These are phyloP conservation scores for Mycetomoellerius zeteki DNA, from an alignment of 1,140 invertebrate genomes.

Conservation along the genomic window DNA sequence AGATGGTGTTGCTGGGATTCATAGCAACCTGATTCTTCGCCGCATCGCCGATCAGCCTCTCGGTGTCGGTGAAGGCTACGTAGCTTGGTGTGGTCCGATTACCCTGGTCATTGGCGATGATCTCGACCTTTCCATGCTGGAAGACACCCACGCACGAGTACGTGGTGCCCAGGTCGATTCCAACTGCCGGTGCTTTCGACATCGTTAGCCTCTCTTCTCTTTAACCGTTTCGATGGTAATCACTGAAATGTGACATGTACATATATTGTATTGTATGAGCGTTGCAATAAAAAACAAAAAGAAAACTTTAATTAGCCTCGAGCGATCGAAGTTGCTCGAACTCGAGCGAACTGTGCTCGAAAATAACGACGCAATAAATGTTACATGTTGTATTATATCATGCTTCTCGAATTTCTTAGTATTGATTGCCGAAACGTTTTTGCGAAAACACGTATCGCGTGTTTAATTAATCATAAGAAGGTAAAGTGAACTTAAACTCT, in stretches of 20 bases:
- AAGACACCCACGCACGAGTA: slow-evolving; percentile 94
- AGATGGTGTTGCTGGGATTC: slow-evolving; percentile 93
- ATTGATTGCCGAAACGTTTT: neutral
- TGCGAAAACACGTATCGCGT: neutral
- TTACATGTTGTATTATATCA: neutral
- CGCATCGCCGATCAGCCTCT: slow-evolving; percentile 95
- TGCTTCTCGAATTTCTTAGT: neutral
- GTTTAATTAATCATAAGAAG: too few relatives aligned
- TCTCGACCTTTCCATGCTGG: slow-evolving; percentile 95
- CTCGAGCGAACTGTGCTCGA: neutral
- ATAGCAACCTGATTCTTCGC: slow-evolving; percentile 92
- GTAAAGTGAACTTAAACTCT: neutral
- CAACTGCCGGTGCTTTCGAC: slow-evolving; percentile 88
- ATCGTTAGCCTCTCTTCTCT: slow-evolving; percentile 63
- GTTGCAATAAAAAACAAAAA: neutral
- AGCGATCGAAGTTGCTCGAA: neutral
- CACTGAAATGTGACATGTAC: neutral
- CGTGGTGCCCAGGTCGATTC: slow-evolving; percentile 93
- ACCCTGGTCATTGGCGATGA: slow-evolving; percentile 97
- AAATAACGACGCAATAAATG: slow-evolving; percentile 29
- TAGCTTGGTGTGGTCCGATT: slow-evolving; percentile 96
- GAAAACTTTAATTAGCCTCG: neutral
- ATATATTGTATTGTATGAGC: neutral
- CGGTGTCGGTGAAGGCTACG: slow-evolving; percentile 96
- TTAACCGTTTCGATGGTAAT: neutral